Base-by-base conservation (phyloP, 2,888 invertebrate genomes). In the Uropetala carovei region DNA sequence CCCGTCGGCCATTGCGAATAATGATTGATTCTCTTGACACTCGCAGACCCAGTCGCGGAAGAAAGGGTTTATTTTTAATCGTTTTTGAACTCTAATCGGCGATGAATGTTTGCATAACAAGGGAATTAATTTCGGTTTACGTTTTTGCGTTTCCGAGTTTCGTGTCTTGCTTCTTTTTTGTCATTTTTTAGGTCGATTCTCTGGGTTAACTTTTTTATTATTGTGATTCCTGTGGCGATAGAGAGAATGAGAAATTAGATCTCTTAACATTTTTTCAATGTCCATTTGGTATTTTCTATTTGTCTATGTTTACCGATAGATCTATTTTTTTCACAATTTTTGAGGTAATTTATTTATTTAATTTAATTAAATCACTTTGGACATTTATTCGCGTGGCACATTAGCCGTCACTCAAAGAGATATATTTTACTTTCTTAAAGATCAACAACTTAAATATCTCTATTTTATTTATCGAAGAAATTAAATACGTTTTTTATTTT, bases 101-200 rank as follows among this genome's bases (percentile, higher is more conserved):
- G 27, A 13, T 75, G 22, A 13, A 75, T 75, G 75, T 75, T 27
- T 75, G 75, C 75, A 75, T 75, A 75, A 75, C 75, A 75, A 75
- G 75, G 27, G 75, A 75, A 27, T 75, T 75, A 75, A 75, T 75
- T 75, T 75, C 75, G 27, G 13, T 75, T 75, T 75, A 75, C 22
- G 7, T n/a, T 75, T 75, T 75, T 27, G 22, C 27, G 22, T 75
- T 75, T 27, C 11, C 27, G 27, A 75, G 75, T 75, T 13, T 22
- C 75, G 75, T 27, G 13, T 11, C 75, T 22, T 27, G 13, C 11
- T 13, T 75, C 22, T 75, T 75, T 75, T 75, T 75, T 75, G 75
- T 75, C 75, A 22, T 22, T 75, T 75, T 75, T 14, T 4, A 75
- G 75, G 22, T 75, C 27, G 22, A 27, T 27, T 13, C 22, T 75